Evolutionary conservation across 2,888 invertebrate genomes (phyloP).

Genomic region (Ochropacha duplaris): DNA sequence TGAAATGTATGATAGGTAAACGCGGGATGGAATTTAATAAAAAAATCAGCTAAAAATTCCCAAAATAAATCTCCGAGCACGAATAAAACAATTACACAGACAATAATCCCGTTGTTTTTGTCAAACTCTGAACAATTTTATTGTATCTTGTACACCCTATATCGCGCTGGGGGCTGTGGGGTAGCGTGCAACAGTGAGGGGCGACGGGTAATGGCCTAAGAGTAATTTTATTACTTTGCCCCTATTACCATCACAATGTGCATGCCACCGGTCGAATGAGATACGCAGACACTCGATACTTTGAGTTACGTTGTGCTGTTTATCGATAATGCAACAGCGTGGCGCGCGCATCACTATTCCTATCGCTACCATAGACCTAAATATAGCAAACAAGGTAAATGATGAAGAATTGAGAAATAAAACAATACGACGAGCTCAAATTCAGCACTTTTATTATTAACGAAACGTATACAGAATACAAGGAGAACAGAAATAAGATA

Average conservation of each 20-base stretch:
- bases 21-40: constrained; percentile 15
- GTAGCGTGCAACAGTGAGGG: constrained; percentile 55
- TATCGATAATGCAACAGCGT: constrained; percentile 13
- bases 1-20: no score
- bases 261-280: constrained; percentile 73
- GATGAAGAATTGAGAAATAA: neutral
- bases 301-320: constrained; percentile 21
- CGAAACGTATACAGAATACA: constrained; percentile 37
- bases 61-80: constrained; percentile 50
- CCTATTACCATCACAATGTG: constrained; percentile 82
- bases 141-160: constrained; percentile 72
- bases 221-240: constrained; percentile 83
- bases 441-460: constrained; percentile 59
- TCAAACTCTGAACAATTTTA: constrained; percentile 65
- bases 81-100: constrained; percentile 71
- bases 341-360: constrained; percentile 26
- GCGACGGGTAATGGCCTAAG: constrained; percentile 80
- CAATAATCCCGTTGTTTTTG: constrained; percentile 68
- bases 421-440: constrained; percentile 10
- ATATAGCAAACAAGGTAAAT: neutral
- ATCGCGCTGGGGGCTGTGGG: constrained; percentile 51
- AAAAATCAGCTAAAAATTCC: constrained; percentile 23
- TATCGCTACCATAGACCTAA: neutral
- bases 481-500: constrained; percentile 67
- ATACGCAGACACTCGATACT: constrained; percentile 59